Conservation (phyloP, 2,888 invertebrate species). For the Drosophila putrida region DNA sequence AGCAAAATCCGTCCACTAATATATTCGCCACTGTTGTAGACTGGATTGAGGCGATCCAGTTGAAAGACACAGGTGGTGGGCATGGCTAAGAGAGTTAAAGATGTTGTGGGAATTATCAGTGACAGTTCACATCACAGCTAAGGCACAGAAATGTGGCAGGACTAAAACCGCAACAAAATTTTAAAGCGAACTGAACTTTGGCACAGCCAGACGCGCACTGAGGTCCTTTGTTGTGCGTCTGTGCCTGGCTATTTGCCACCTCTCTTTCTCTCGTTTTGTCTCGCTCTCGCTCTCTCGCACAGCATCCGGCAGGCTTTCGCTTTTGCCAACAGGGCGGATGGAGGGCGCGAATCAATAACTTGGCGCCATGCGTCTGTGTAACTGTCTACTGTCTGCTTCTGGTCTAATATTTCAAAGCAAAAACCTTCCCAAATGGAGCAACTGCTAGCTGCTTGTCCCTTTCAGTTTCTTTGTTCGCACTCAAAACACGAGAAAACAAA, state of each 20-base stretch:
- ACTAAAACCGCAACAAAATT: constrained; percentile 23
- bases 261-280: constrained; percentile 10
- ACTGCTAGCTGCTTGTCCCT: constrained; percentile 53
- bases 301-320: constrained; percentile 66
- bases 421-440: constrained; percentile 60
- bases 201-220: constrained; percentile 80
- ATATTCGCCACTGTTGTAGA: constrained; percentile 81
- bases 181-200: constrained; percentile 58
- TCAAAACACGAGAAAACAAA: constrained; percentile 5
- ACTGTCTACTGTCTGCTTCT: constrained; percentile 78
- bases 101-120: constrained; percentile 8
- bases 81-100: constrained; percentile 56
- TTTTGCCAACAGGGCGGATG: constrained; percentile 34
- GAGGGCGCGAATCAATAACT: constrained; percentile 70
- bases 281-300: constrained; percentile 26
- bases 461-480: constrained; percentile 73
- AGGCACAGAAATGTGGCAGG: constrained; percentile 8
- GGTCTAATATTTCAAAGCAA: constrained; percentile 73
- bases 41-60: constrained; percentile 80
- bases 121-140: constrained; percentile 51
- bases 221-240: constrained; percentile 62
- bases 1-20: constrained; percentile 80
- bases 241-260: constrained; percentile 18
- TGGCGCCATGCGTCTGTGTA: constrained; percentile 80
- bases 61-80: constrained; percentile 83